Evolutionary conservation across 2,888 invertebrate species (phyloP), one percentile per base, ranked within the genome.

Genomic region (Pedicia rivosa): DNA sequence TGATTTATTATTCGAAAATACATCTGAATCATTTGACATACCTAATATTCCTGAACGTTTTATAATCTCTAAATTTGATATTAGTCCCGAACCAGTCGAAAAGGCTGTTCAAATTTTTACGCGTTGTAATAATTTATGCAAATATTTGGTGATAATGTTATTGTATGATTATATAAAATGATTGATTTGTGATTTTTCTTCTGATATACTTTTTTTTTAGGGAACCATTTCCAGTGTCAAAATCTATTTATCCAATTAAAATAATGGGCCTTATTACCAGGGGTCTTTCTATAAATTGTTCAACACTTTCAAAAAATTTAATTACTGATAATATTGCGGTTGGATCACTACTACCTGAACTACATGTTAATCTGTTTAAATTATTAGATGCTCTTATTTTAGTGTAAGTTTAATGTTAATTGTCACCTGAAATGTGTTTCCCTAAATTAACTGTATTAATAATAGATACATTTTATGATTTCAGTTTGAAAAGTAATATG

Each of bases 211-310:
- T 37, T 7, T 16, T 8, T 45, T 46, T 10, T 27, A 53, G 53
- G 12, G 50, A 56, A 28, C 53, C 56, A 1, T 57, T 50, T 43
- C 51, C 56, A 6, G 51, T 50, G 1, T 28, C 51, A 4, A 57
- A 57, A 35, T 40, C 46, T 1, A 44, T 57, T 6, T 38, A 46
- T 36, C 45, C 52, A 4, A 50, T 48, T 32, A 47, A 50, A 34
- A 45, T 57, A 13, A 33, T 57, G 3, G 47, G 50, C 33, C 24
- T 56, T 2, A 46, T 57, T 15, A 40, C 44, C 5, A 47, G 53
- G 25, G 54, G 55, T 13, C 39, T 54, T n/a, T 43, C 46, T 7
- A 46, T 54, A 2, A 54, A 52, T 31, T 50, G 49, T 29, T 19
- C 29, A 13, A 47, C 46, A 27, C 38, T 53, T 5, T 43, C 49